A percentile compares a stretch with the other conserved stretches of the same genome.
Evolutionary conservation across 2,888 invertebrate genomes (phyloP).

Genomic region (Beris morrisii): DNA sequence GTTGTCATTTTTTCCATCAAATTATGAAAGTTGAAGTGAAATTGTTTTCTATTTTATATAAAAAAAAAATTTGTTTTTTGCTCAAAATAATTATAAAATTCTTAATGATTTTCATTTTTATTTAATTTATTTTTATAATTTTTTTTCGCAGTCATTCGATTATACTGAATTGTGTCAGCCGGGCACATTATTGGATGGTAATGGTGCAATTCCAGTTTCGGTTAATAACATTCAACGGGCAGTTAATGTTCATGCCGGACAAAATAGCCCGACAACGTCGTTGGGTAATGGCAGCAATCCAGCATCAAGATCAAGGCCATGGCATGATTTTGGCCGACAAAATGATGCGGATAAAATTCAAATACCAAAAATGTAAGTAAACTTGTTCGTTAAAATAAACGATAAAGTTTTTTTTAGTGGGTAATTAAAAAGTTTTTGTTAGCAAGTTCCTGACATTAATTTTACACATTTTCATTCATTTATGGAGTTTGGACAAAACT

Average conservation of each 20-base stretch:
- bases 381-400: background rate
- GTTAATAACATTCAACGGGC: conserved; percentile 60
- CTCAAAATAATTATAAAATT: conserved; percentile 26
- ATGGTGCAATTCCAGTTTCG: conserved; percentile 60
- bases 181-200: conserved; percentile 59
- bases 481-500: too few species aligned
- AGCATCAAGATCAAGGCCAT: conserved; percentile 77
- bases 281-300: conserved; percentile 65
- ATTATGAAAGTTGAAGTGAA: conserved; percentile 29
- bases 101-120: conserved; percentile 22
- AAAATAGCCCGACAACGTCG: conserved; percentile 56
- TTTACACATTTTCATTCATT: too few species aligned
- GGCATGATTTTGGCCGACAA: conserved; percentile 93
- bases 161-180: conserved; percentile 87
- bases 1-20: conserved; percentile 4
- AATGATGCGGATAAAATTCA: conserved; percentile 95
- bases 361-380: conserved; percentile 95
- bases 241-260: conserved; percentile 57
- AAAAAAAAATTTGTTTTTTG: conserved; percentile 16
- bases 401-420: background rate
- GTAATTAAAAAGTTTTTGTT: too few species aligned
- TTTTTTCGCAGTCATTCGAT: conserved; percentile 77
- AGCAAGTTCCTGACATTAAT: too few species aligned
- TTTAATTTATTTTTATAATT: conserved; percentile 25
- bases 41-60: conserved; percentile 13